phyloP scores from a whole-genome alignment of 1,140 invertebrate genomes.

The Drosophila gunungcola region DNA sequence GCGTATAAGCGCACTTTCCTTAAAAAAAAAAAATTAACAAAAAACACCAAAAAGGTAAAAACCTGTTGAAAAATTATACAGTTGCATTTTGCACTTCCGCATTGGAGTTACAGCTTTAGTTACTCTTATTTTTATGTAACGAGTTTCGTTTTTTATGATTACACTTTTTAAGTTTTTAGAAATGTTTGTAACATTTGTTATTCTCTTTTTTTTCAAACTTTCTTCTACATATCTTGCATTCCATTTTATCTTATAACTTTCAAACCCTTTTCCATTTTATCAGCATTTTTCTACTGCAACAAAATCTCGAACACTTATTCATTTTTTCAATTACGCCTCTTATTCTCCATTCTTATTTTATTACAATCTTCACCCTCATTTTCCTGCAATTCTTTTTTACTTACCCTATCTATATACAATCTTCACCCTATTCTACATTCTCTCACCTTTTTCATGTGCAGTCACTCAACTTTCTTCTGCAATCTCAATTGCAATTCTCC shows the following conservation, averaged over 20 bases:
- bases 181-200: background rate
- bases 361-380: background rate
- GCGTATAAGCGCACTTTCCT: background rate
- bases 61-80: background rate
- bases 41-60: background rate
- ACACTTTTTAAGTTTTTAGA: background rate
- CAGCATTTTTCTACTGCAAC: no score
- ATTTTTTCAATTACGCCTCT: background rate
- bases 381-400: background rate
- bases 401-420: no score
- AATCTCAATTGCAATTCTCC: background rate
- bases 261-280: no score
- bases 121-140: background rate
- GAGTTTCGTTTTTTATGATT: background rate
- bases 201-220: background rate
- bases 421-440: no score
- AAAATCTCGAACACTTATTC: background rate
- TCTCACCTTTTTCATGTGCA: background rate
- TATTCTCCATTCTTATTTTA: background rate
- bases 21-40: background rate
- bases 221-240: background rate
- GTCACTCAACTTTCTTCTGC: no score
- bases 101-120: background rate
- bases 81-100: conserved; percentile 7
- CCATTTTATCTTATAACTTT: no score